phyloP scores from a whole-genome alignment of 2,113 vertebrate genomes.

The Puffinus mauretanicus region DNA sequence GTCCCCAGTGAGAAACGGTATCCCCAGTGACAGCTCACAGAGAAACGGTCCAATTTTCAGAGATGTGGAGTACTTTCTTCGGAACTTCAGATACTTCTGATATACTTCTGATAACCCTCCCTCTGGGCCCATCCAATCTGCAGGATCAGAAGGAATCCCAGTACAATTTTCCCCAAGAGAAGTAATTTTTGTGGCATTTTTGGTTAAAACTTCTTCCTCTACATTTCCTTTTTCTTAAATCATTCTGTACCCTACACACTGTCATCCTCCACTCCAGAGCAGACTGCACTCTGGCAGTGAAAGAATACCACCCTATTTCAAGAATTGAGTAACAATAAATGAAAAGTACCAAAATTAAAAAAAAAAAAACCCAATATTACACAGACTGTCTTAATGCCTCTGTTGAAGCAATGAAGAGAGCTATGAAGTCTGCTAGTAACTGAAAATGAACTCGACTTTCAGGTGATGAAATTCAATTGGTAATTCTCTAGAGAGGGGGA shows the following conservation, averaged over 20 bases:
- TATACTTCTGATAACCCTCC: not conserved
- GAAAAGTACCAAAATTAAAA: not conserved
- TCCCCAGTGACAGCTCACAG: not conserved
- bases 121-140: not conserved
- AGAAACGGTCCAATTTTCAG: not conserved
- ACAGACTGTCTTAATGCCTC: not conserved
- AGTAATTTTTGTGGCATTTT: not conserved
- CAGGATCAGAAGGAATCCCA: not conserved
- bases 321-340: not conserved
- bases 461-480: conserved; percentile 7
- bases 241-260: not conserved
- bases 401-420: not conserved
- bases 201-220: not conserved
- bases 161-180: not conserved
- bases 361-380: not conserved
- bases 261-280: not conserved
- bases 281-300: not conserved
- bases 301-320: not conserved
- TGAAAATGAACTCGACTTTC: conserved; percentile 28
- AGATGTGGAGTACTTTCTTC: not conserved
- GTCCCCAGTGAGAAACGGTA: not conserved
- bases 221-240: not conserved
- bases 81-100: not conserved
- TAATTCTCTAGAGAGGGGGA: not conserved
- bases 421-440: not conserved